These are phyloP conservation scores for Xenopus laevis DNA, from an alignment of 2,113 vertebrate species.

Conservation along the genomic window DNA sequence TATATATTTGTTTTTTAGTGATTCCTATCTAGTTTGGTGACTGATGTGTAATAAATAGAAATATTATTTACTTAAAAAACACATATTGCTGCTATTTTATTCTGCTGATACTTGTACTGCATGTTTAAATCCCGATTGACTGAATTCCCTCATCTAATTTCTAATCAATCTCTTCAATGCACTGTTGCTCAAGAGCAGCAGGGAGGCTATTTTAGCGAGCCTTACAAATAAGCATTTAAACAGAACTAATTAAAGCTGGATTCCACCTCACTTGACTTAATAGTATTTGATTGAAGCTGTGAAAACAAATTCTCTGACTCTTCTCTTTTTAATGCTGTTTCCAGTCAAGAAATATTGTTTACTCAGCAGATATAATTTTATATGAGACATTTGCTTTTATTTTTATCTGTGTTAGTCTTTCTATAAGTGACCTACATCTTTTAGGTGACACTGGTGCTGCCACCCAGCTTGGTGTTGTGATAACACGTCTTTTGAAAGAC, in stretches of 20 bases:
- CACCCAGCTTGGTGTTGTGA: no score
- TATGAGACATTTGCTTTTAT: no score
- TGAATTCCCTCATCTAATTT: conserved; percentile 2
- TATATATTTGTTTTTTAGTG: no score
- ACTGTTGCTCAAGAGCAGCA: conserved; percentile 8
- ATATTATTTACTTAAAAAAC: background rate
- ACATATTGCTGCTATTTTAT: background rate
- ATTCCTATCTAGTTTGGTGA: background rate
- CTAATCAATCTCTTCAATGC: conserved; percentile 24
- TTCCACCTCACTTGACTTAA: conserved; percentile 6
- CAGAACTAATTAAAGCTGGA: conserved; percentile 16
- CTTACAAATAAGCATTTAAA: conserved; percentile 16
- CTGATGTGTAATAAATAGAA: background rate
- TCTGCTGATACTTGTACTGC: background rate
- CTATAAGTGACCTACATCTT: no score
- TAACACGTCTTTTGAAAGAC: no score
- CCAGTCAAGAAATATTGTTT: no score
- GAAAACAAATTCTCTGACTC: background rate
- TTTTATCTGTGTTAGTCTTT: no score
- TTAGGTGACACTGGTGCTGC: no score
- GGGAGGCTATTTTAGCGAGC: conserved; percentile 21
- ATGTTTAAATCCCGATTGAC: conserved; percentile 21
- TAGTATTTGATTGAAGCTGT: conserved; percentile 19
- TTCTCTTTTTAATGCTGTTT: no score
- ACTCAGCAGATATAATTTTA: no score